phyloP scores from a whole-genome alignment of 2,888 invertebrate genomes.

The Orchesella flavescens region DNA sequence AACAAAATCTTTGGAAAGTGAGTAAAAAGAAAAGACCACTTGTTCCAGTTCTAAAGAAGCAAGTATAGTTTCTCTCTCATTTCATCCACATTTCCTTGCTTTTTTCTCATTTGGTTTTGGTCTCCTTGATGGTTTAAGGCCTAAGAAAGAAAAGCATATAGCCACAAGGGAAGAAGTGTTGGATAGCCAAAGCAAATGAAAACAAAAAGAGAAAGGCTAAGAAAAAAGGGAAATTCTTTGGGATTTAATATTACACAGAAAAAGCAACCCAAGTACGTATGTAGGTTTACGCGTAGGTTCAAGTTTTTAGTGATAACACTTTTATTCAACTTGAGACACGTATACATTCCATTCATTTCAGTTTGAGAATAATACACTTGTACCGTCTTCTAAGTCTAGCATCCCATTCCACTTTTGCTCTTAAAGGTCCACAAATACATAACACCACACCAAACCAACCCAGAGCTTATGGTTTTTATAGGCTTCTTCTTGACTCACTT shows the following conservation, averaged over 20 bases:
- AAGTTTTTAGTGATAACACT: slow-evolving; percentile 28
- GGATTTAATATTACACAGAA: slow-evolving; percentile 24
- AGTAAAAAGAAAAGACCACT: slow-evolving; percentile 14
- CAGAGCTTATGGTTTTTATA: background rate
- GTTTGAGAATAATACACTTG: background rate
- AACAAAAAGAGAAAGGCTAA: background rate
- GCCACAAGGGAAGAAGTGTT: slow-evolving; percentile 30
- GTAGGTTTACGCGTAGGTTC: slow-evolving; percentile 8
- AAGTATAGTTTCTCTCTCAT: slow-evolving; percentile 6
- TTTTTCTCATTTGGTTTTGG: background rate
- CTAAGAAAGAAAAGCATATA: background rate
- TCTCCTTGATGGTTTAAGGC: slow-evolving; percentile 3
- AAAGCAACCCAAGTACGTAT: background rate
- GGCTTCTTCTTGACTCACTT: background rate
- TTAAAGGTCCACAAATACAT: too few relatives aligned
- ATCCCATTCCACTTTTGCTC: too few relatives aligned
- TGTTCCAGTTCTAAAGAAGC: background rate
- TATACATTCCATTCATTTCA: too few relatives aligned
- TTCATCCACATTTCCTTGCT: background rate
- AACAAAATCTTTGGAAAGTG: slow-evolving; percentile 32
- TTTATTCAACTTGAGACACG: background rate
- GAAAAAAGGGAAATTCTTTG: slow-evolving; percentile 9
- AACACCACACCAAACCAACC: too few relatives aligned
- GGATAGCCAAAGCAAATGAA: background rate
- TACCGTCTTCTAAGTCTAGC: too few relatives aligned